Evolutionary conservation across 1,140 invertebrate species (phyloP).

Genomic region (Magallana angulata): DNA sequence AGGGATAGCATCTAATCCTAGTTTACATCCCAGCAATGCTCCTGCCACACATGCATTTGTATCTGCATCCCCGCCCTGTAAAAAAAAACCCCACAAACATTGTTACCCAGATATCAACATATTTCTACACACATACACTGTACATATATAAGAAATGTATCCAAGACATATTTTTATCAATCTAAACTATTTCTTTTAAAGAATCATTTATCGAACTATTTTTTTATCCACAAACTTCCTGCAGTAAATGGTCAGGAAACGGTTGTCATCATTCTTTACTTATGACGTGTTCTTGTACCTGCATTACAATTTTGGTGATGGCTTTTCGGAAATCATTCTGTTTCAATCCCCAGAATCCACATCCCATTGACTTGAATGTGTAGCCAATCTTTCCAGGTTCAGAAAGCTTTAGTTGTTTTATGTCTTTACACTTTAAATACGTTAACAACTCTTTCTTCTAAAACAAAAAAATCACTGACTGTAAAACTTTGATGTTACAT

Average conservation of each 20-base stretch:
- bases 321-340: conserved; percentile 70
- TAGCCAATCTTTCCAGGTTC: conserved; percentile 67
- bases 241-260: background rate
- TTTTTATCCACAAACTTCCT: too few species aligned
- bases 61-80: conserved; percentile 74
- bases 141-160: too few species aligned
- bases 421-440: conserved; percentile 60
- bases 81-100: background rate
- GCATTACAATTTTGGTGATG: conserved; percentile 66
- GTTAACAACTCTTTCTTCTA: conserved; percentile 67
- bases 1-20: conserved; percentile 66
- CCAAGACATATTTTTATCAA: too few species aligned
- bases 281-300: conserved; percentile 55
- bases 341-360: conserved; percentile 73
- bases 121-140: too few species aligned
- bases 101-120: too few species aligned
- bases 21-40: conserved; percentile 70
- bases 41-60: conserved; percentile 72
- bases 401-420: conserved; percentile 63
- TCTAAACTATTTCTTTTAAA: too few species aligned
- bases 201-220: too few species aligned
- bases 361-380: conserved; percentile 72
- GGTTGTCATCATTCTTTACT: background rate
- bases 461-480: too few species aligned
- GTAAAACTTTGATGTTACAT: too few species aligned